Base-by-base conservation (phyloP, 2,888 invertebrate species). In the Pollenia griseotomentosa region DNA sequence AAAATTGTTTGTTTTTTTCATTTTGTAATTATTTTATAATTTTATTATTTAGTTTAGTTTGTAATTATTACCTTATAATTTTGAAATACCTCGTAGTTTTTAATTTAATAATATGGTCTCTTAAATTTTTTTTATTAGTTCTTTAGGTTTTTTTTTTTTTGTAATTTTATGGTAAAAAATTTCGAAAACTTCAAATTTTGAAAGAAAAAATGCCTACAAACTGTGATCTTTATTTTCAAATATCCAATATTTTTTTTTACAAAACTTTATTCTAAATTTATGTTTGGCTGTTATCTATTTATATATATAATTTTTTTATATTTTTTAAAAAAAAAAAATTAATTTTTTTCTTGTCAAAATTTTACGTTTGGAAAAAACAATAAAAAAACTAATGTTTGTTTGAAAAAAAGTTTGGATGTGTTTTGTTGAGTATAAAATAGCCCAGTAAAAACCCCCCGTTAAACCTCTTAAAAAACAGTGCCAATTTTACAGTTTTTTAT, bases 181-280 rank as follows among this genome's bases (percentile, higher is more conserved):
- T 87, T 87, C 74, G 63, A 66, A 84, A 84, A 44, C 61, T 63
- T 85, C 66, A 55, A 68, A 55, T 55, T 85, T 87, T 81, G 66
- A 81, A 87, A 59, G 68, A 84, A 84, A 87, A 84, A 79, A 71
- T 81, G n/a, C 63, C 85, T 85, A 90, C 91, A 91, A 93, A 92
- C 93, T 93, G 93, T 93, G 93, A 92, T 92, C 92, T 92, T 91
- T 89, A 89, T 88, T 88, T 88, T 88, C 89, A 89, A 89, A 88
- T 89, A 88, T 87, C 82, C 87, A 84, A 81, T 87, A 81, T 79
- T 81, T 80, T 75, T 75, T 75, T 74, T 46, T 40, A 66, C 57
- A 53, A 81, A 77, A 81, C 59, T 19, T 46, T 87, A 86, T 88
- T 89, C 90, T 90, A 91, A 91, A 91, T 90, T 90, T 88, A 90